Evolutionary conservation across 2,797 vertebrate genomes (phyloP).

Genomic region (Rhincodon typus): DNA sequence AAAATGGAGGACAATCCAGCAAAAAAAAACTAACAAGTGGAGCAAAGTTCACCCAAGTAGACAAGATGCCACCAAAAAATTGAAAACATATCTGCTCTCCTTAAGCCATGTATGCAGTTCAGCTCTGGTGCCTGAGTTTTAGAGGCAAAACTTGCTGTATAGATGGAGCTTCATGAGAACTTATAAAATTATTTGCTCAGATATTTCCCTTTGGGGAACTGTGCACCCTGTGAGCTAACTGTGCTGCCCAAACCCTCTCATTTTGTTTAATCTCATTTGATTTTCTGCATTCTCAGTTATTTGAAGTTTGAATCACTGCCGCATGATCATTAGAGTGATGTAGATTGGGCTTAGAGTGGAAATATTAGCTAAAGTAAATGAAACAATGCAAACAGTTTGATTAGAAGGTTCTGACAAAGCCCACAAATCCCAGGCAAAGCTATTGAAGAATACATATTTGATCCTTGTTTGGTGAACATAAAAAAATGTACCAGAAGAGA

Average conservation of each 20-base stretch:
- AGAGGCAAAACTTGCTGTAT: not conserved
- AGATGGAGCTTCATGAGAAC: not conserved
- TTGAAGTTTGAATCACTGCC: not conserved
- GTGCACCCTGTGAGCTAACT: not conserved
- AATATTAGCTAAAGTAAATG: not conserved
- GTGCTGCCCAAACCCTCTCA: not conserved
- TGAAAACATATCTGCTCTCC: not conserved
- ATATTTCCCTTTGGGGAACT: no score
- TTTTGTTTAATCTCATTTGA: not conserved
- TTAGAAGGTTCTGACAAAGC: constrained; percentile 3
- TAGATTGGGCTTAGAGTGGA: not conserved
- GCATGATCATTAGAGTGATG: not conserved
- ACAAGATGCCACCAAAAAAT: not conserved
- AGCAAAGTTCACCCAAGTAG: not conserved
- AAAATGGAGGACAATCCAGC: not conserved
- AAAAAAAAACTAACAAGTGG: not conserved
- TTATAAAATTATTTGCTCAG: not conserved
- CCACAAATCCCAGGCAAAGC: not conserved
- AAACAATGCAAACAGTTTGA: not conserved
- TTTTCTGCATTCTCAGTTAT: not conserved
- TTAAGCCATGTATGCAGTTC: not conserved
- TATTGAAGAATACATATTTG: not conserved
- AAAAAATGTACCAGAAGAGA: not conserved
- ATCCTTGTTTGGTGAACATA: constrained; percentile 8
- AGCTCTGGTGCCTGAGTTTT: not conserved